These are phyloP conservation scores for Denticeps clupeoides DNA, from an alignment of 2,797 vertebrate species.

Conservation along the genomic window DNA sequence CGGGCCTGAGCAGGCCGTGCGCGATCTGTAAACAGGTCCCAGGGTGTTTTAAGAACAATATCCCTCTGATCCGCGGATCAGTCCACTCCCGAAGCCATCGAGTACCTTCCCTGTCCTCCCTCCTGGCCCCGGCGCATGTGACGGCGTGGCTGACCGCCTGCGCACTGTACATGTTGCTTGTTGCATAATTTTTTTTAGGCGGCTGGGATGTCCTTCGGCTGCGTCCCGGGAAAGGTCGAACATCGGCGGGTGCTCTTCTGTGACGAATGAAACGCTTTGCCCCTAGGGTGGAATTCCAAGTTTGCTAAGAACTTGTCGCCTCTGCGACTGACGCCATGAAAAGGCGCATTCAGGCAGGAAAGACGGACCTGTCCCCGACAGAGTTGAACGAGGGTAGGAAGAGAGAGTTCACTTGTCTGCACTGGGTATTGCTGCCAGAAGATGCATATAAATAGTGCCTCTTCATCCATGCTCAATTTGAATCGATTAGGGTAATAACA, in stretches of 20 bases:
- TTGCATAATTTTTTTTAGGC: conserved; percentile 37
- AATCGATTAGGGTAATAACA: conserved; percentile 3
- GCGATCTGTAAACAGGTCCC: conserved; percentile 14
- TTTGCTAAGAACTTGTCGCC: neutral
- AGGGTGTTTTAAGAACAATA: conserved; percentile 21
- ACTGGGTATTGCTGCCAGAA: too few species aligned
- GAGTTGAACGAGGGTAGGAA: neutral
- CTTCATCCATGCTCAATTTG: neutral
- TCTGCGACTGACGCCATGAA: neutral
- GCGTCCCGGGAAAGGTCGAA: too few species aligned
- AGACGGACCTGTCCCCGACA: neutral
- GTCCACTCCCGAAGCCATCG: conserved; percentile 27
- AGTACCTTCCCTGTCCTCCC: neutral
- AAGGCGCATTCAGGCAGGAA: neutral
- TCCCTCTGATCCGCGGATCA: conserved; percentile 25
- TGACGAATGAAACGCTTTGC: too few species aligned
- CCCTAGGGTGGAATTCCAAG: neutral
- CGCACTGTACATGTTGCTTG: conserved; percentile 10
- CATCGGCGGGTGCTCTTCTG: too few species aligned
- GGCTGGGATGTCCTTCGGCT: too few species aligned
- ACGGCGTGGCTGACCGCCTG: conserved; percentile 5
- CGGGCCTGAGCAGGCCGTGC: too few species aligned
- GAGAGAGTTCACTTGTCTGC: neutral
- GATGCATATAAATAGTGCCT: neutral
- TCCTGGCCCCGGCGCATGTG: conserved; percentile 14